A percentile compares a stretch with the other conserved stretches of the same genome.
Evolutionary conservation across 2,888 invertebrate species (phyloP).

Genomic region (Cephus pygmeus): DNA sequence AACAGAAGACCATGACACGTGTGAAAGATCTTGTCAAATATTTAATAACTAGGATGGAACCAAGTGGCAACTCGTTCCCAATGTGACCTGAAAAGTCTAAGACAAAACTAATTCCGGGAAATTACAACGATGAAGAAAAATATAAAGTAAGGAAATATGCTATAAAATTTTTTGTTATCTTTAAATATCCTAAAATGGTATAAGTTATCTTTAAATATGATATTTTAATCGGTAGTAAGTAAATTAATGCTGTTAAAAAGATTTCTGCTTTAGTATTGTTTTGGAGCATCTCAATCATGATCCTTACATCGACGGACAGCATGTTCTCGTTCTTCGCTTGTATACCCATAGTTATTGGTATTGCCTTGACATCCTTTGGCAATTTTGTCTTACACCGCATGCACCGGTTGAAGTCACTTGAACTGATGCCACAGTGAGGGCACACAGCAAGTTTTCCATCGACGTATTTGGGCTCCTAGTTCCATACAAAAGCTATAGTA

Average conservation of each 20-base stretch:
- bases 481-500: constrained; percentile 29
- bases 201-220: background rate
- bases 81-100: constrained; percentile 29
- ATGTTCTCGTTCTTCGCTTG: constrained; percentile 35
- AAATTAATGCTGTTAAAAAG: background rate
- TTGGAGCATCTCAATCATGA: constrained; percentile 14
- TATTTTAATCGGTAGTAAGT: background rate
- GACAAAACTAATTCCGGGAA: background rate
- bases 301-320: constrained; percentile 34
- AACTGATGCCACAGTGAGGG: constrained; percentile 82
- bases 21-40: constrained; percentile 9
- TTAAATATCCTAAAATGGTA: background rate
- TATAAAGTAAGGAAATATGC: background rate
- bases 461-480: constrained; percentile 70
- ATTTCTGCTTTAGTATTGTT: background rate
- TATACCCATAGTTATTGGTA: constrained; percentile 49
- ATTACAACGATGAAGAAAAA: constrained; percentile 7
- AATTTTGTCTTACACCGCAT: constrained; percentile 78
- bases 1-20: constrained; percentile 21
- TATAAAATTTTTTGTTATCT: background rate
- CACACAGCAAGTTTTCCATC: constrained; percentile 84
- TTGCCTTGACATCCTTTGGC: constrained; percentile 76
- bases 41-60: constrained; percentile 4
- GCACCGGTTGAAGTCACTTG: constrained; percentile 83
- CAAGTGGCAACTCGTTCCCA: constrained; percentile 25